phyloP scores from a whole-genome alignment of 2,888 invertebrate genomes.

The Steromphala cineraria region DNA sequence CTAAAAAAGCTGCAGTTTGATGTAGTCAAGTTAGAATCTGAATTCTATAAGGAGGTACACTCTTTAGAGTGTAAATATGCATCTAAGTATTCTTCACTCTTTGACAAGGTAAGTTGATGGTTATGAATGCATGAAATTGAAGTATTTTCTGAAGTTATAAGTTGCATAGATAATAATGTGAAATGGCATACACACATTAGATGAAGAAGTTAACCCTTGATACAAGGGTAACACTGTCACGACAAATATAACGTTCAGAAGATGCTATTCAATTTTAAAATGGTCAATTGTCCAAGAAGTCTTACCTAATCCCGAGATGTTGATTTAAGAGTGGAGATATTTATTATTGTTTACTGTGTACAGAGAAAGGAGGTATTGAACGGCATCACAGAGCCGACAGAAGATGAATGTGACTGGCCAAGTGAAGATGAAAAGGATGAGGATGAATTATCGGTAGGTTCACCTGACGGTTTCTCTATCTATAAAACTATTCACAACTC shows the following conservation, averaged over 20 bases:
- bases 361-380: slow-evolving; percentile 76
- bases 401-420: slow-evolving; percentile 91
- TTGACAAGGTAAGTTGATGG: slow-evolving; percentile 82
- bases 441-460: slow-evolving; percentile 78
- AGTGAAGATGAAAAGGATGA: slow-evolving; percentile 87
- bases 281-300: too few relatives aligned
- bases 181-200: too few relatives aligned
- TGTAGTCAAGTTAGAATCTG: slow-evolving; percentile 89
- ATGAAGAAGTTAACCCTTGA: too few relatives aligned
- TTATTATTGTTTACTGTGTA: slow-evolving; percentile 18
- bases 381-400: slow-evolving; percentile 90
- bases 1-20: slow-evolving; percentile 90
- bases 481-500: too few relatives aligned
- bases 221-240: too few relatives aligned
- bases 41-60: slow-evolving; percentile 96
- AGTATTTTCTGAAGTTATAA: too few relatives aligned
- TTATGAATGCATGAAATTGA: neutral
- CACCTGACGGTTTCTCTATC: too few relatives aligned
- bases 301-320: too few relatives aligned
- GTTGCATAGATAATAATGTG: too few relatives aligned
- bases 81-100: slow-evolving; percentile 85
- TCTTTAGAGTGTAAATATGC: slow-evolving; percentile 93
- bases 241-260: too few relatives aligned
- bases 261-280: too few relatives aligned
- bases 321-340: too few relatives aligned